Evolutionary conservation across 2,797 vertebrate species (phyloP).

Genomic region (Scolopax bukidnonensis): DNA sequence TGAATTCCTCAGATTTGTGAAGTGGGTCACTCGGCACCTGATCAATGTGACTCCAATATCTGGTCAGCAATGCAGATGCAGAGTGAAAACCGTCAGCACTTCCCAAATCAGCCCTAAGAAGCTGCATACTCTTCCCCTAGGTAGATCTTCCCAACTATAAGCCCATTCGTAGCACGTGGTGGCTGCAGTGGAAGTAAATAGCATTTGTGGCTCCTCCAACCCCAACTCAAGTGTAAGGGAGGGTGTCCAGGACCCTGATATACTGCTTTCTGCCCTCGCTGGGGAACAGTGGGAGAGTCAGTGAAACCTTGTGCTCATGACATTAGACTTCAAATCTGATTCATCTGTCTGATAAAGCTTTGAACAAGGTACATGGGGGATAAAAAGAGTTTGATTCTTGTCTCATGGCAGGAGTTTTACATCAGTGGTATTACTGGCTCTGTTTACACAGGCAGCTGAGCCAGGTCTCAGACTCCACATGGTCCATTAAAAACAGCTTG

Average conservation of each 20-base stretch:
- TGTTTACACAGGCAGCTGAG: not conserved
- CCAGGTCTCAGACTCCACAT: not conserved
- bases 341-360: conserved; percentile 45
- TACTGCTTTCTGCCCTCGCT: fast-evolving
- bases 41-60: not conserved
- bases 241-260: not conserved
- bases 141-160: not conserved
- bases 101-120: not conserved
- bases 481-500: conserved; percentile 41
- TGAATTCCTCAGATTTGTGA: not conserved
- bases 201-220: not conserved
- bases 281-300: not conserved
- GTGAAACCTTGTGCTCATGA: not conserved
- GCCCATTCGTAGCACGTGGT: not conserved
- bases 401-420: not conserved
- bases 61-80: not conserved
- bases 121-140: not conserved
- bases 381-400: conserved; percentile 24
- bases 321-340: not conserved
- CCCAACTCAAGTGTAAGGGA: not conserved
- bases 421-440: not conserved
- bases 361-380: not conserved
- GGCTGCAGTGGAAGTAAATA: not conserved
- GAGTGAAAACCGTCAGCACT: conserved; percentile 31
- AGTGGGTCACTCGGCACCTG: conserved; percentile 10